Base-by-base conservation (phyloP, 2,797 vertebrate species). In the Lophius americanus region DNA sequence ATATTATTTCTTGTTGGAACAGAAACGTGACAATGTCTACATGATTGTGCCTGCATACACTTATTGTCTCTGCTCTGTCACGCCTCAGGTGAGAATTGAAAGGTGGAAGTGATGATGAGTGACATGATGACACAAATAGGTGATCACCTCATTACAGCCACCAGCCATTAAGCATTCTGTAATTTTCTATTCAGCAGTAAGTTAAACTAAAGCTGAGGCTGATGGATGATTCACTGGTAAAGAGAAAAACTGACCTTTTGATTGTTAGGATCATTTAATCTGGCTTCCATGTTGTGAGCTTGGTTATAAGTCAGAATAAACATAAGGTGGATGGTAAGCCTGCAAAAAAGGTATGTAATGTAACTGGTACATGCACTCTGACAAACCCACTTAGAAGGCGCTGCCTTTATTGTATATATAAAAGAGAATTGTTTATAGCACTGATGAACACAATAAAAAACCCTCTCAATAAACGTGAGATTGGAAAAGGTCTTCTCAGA, bases 71-170 rank as follows among this genome's bases (percentile, higher is more conserved):
- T 66, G 53, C n/a, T 33, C 50, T 44, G 35, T 60, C 58, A 36
- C 60, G 14, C 36, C 57, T 13, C n/a, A 23, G 66, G 51, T 37
- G 53, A 67, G 37, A 47, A 35, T 72, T 50, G 81, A 64, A n/a
- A 51, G 76, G 48, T 43, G 43, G 23, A 51, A 53, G 67, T 42
- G 42, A 85, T 85, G 77, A 86, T 79, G 75, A 72, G 64, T 62
- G 49, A 37, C 36, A 57, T 59, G 62, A 83, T 59, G 62, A 83
- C 64, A 8, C 32, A 65, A 80, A 85, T 76, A 23, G 47, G 32
- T 47, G 58, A 75, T 54, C 61, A 77, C 13, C 48, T 52, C 32
- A 79, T 73, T 72, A 88, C 14, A 47, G 85, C 23, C 23, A 23
- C 23, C 23, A 23, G 23, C 39, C 39, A 41, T 4, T 6, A 6